Base-by-base conservation (phyloP, 2,113 vertebrate species). In the Neotragus pygmaeus region DNA sequence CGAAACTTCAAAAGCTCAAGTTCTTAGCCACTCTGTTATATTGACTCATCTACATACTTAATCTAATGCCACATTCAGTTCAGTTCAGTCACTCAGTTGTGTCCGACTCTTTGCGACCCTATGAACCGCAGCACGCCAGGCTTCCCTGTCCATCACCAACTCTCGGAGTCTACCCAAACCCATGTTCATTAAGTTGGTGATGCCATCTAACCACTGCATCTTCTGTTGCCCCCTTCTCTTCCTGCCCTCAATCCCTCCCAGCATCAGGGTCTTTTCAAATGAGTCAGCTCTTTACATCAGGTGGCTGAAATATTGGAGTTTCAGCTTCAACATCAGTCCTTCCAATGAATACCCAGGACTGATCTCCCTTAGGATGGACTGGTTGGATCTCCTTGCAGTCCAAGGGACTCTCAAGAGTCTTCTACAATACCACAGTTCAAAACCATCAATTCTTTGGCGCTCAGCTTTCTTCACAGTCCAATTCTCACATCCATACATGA, bases 1-100 rank as follows among this genome's bases (percentile, higher is more conserved):
- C 33, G 23, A 94, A 96, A 88, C 16, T 94, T 25, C 88, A 55
- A 90, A 94, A 97, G 23, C 36, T 62, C 39, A 77, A 86, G 81
- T 16, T 49, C 78, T 88, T 45, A 88, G 77, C 14, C 17, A 78
- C 17, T 90, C 33, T 94, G 30, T 9, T 80, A 47, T 43, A 90
- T 2, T 73, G 82, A 28, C 21, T 82, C 23, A 90, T 64, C 25
- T 91, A 36, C 25, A 80, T 84, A 6, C 17, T 97, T 80, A n/a
- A 43, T 62, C 58, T 88, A 80, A 66, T 19, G 12, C 11, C 25
- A 90, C 2, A 25, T 60, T 53, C 30, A 66, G 33, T 66, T 66
- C 16, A n/a, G 62, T n/a, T 66, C 64, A 66, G 33, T 66, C 17
- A 9, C 64, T 36, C 64, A 66, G 64, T 66, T 1, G 8, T 66